phyloP scores from a whole-genome alignment of 2,797 vertebrate species.

The Falco cherrug region DNA sequence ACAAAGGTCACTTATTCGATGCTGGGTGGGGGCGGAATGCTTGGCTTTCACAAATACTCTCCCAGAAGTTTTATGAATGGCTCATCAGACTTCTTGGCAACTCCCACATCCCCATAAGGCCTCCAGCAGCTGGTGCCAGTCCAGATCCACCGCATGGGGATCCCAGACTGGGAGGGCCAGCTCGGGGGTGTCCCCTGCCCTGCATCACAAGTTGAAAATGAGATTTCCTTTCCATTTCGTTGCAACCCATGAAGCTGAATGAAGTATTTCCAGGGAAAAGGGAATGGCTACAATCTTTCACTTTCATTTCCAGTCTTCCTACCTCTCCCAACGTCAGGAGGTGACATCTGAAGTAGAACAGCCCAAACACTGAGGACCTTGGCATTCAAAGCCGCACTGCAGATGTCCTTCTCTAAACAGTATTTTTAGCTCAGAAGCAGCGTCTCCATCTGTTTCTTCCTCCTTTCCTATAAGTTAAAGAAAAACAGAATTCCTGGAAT shows the following conservation, averaged over 20 bases:
- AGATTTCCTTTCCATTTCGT: background rate
- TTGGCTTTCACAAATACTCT: background rate
- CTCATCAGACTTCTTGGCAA: background rate
- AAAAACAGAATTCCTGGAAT: constrained; percentile 27
- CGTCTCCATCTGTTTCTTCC: background rate
- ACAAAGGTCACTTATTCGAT: constrained; percentile 27
- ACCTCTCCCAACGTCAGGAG: background rate
- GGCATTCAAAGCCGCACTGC: background rate
- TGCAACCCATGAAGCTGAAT: background rate
- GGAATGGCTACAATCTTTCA: background rate
- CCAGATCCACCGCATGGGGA: background rate
- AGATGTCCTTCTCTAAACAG: constrained; percentile 38
- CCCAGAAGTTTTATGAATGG: constrained; percentile 34
- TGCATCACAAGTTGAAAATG: background rate
- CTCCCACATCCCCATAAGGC: background rate
- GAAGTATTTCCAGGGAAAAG: background rate
- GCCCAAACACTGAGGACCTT: background rate
- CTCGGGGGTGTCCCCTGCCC: background rate
- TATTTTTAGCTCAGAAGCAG: constrained; percentile 10
- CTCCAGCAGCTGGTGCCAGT: background rate
- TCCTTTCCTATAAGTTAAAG: constrained; percentile 2
- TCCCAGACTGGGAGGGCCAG: background rate
- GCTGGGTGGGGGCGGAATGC: background rate
- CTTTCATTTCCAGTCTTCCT: background rate
- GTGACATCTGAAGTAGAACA: background rate